A percentile compares a stretch with the other conserved stretches of the same genome.
phyloP scores from a whole-genome alignment of 2,888 invertebrate genomes.

The Apotomis betuletana region DNA sequence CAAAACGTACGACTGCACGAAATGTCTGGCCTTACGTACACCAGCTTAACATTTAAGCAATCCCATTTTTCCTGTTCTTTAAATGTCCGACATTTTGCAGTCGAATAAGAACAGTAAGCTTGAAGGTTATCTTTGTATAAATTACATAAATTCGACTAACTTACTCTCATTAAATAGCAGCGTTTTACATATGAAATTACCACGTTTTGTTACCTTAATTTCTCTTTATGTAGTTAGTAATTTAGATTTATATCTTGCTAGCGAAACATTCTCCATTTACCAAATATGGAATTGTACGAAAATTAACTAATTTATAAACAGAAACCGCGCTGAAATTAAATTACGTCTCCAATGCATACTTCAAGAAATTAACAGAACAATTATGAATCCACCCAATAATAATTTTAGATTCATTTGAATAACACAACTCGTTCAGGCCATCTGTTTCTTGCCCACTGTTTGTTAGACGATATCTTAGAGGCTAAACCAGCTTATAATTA shows the following conservation, averaged over 20 bases:
- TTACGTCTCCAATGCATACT: conserved; percentile 22
- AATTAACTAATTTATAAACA: conserved; percentile 34
- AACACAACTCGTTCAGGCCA: conserved; percentile 71
- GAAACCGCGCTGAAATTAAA: conserved; percentile 31
- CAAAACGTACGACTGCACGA: conserved; percentile 30
- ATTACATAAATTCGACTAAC: not conserved
- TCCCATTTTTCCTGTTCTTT: conserved; percentile 24
- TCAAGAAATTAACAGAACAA: conserved; percentile 70
- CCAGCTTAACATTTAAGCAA: conserved; percentile 38
- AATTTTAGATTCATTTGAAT: conserved; percentile 67
- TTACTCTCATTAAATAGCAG: not conserved
- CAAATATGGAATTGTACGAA: conserved; percentile 6
- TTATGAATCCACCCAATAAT: conserved; percentile 61
- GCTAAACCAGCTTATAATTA: conserved; percentile 48
- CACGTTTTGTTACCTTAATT: not conserved
- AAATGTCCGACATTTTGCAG: conserved; percentile 19
- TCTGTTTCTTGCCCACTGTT: conserved; percentile 73
- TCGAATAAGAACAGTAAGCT: conserved; percentile 11
- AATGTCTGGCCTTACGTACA: conserved; percentile 22
- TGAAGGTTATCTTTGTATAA: conserved; percentile 2
- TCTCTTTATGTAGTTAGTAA: conserved; percentile 5
- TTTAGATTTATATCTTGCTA: conserved; percentile 8
- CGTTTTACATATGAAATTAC: not conserved
- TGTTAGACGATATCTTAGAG: conserved; percentile 54
- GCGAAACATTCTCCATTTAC: conserved; percentile 7